Percentiles rank a stretch among this genome's conserved stretches.
Evolutionary conservation across 2,888 invertebrate genomes (phyloP).

Genomic region (Cosmorhoe ocellata): DNA sequence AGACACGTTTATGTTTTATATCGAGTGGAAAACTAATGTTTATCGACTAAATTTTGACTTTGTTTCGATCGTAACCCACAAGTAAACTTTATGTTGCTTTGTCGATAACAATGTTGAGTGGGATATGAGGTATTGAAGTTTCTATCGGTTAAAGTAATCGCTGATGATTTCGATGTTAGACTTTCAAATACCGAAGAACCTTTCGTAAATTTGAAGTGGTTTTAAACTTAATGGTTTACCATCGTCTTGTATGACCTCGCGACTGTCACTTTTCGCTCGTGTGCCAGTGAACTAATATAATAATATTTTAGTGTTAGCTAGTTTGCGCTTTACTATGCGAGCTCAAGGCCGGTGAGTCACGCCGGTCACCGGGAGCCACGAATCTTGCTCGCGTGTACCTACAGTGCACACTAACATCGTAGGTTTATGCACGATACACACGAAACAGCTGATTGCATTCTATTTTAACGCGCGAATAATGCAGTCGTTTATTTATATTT

Average conservation of each 20-base stretch:
- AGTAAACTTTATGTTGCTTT: background rate
- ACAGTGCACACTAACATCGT: conserved; percentile 34
- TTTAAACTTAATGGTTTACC: conserved; percentile 43
- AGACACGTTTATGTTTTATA: conserved; percentile 65
- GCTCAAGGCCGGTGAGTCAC: conserved; percentile 77
- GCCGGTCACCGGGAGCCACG: conserved; percentile 53
- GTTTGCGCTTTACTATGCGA: conserved; percentile 52
- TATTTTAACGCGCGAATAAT: conserved; percentile 30
- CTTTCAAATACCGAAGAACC: conserved; percentile 20
- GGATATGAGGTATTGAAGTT: background rate
- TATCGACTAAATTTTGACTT: conserved; percentile 25
- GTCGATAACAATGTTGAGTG: conserved; percentile 3
- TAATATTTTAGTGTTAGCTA: conserved; percentile 66
- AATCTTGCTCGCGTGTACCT: conserved; percentile 61
- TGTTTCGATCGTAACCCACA: background rate
- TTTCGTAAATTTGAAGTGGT: conserved; percentile 30
- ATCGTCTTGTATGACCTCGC: conserved; percentile 53
- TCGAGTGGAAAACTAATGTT: conserved; percentile 44
- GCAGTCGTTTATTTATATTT: conserved; percentile 27
- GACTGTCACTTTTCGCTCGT: conserved; percentile 51
- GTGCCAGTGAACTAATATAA: conserved; percentile 51
- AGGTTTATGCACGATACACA: conserved; percentile 36
- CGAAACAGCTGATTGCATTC: conserved; percentile 45
- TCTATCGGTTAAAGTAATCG: conserved; percentile 2
- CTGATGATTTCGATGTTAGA: conserved; percentile 4